A percentile compares a stretch with the other conserved stretches of the same genome.
Conservation (phyloP, 2,888 invertebrate genomes). For the Gryllus longicercus region DNA sequence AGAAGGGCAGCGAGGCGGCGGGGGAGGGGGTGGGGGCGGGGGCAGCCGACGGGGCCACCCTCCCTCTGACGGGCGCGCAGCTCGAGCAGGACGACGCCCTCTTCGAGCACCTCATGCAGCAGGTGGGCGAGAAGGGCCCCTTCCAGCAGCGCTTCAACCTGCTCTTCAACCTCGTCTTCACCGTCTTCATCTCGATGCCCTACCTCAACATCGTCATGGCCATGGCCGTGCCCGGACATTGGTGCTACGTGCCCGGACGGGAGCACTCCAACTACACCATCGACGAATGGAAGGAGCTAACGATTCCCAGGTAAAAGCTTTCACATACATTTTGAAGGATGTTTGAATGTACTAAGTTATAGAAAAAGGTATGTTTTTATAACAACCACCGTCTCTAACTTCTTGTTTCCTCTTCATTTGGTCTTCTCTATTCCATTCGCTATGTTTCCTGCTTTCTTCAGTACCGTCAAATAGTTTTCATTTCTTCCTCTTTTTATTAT, state of each 20-base stretch:
- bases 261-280: conserved; percentile 49
- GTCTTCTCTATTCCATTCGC: too few relatives aligned
- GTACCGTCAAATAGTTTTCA: too few relatives aligned
- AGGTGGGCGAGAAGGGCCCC: conserved; percentile 29
- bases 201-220: conserved; percentile 56
- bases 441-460: too few relatives aligned
- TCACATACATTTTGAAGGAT: too few relatives aligned
- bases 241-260: conserved; percentile 56
- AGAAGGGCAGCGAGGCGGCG: neutral
- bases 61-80: neutral
- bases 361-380: too few relatives aligned
- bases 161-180: conserved; percentile 51
- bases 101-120: conserved; percentile 32
- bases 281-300: conserved; percentile 53
- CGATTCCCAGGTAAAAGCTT: conserved; percentile 51
- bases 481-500: too few relatives aligned
- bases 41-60: neutral
- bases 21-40: neutral
- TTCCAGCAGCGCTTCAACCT: conserved; percentile 53
- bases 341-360: too few relatives aligned
- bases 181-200: conserved; percentile 51
- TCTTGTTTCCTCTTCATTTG: too few relatives aligned
- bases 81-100: conserved; percentile 27
- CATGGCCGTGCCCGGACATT: conserved; percentile 56
- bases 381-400: too few relatives aligned